Conservation (phyloP, 2,113 vertebrate genomes). For the Atrichornis clamosus region DNA sequence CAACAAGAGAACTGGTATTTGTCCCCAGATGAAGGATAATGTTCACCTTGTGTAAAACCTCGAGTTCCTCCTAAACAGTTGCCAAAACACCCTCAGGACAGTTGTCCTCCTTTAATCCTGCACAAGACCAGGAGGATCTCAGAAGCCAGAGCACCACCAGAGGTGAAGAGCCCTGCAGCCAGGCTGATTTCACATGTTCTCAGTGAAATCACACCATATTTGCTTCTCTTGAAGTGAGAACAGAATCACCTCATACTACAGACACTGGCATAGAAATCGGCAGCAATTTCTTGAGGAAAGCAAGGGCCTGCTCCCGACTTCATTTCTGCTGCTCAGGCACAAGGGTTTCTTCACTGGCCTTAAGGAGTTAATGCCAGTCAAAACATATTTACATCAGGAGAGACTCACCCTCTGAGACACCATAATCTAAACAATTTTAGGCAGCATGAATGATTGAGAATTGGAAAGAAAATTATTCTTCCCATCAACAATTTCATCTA, state of each 20-base stretch:
- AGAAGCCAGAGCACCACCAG: neutral
- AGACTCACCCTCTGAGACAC: neutral
- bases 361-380: neutral
- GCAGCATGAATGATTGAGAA: neutral
- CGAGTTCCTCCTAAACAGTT: neutral
- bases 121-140: neutral
- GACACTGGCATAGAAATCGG: neutral
- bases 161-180: neutral
- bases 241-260: neutral
- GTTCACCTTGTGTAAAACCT: neutral
- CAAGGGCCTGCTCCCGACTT: neutral
- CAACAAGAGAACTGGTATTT: neutral
- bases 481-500: constrained; percentile 5
- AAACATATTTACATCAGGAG: neutral
- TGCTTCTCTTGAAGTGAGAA: neutral
- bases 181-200: neutral
- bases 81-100: neutral
- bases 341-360: neutral
- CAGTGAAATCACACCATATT: neutral
- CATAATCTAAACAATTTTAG: neutral
- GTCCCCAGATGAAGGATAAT: neutral
- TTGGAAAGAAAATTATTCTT: neutral
- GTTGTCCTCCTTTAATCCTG: neutral
- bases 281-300: neutral
- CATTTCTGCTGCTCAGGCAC: neutral